Conservation (phyloP, 2,888 invertebrate genomes). For the Pseudeuparius sepicola region DNA sequence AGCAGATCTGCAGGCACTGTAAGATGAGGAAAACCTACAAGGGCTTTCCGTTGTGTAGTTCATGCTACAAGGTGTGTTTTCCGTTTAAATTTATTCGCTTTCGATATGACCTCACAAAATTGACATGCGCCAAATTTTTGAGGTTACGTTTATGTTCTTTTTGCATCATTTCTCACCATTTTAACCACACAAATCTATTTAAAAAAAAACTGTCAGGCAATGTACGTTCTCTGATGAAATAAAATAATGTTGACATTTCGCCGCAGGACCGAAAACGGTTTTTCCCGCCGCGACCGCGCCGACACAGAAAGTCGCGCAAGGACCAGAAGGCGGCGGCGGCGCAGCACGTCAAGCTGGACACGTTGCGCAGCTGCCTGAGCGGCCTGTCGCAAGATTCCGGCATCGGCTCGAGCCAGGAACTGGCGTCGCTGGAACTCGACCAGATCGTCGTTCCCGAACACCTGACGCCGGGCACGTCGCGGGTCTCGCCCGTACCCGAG, state of each 20-base stretch:
- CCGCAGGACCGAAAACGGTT: conserved; percentile 55
- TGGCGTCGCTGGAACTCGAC: conserved; percentile 31
- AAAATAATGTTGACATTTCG: too few relatives aligned
- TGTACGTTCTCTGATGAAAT: too few relatives aligned
- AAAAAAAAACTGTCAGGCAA: too few relatives aligned
- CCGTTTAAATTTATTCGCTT: too few relatives aligned
- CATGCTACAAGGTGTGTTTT: conserved; percentile 31
- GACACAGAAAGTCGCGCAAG: conserved; percentile 26
- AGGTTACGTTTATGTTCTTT: too few relatives aligned
- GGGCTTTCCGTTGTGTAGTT: conserved; percentile 31
- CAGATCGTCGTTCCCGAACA: conserved; percentile 34
- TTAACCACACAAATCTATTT: too few relatives aligned
- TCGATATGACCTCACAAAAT: too few relatives aligned
- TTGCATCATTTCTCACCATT: too few relatives aligned
- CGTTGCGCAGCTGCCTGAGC: conserved; percentile 33
- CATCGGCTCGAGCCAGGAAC: conserved; percentile 37
- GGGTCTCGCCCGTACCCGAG: conserved; percentile 10
- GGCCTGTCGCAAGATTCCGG: conserved; percentile 37
- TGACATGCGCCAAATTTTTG: too few relatives aligned
- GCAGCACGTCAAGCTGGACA: conserved; percentile 32
- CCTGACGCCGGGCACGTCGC: conserved; percentile 22
- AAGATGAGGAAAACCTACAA: conserved; percentile 30
- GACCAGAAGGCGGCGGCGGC: conserved; percentile 17
- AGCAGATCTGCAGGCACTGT: conserved; percentile 32
- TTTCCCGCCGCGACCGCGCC: conserved; percentile 56